A percentile compares a stretch with the other conserved stretches of the same genome.
Evolutionary conservation across 2,888 invertebrate species (phyloP).

Genomic region (Prosapia bicincta): DNA sequence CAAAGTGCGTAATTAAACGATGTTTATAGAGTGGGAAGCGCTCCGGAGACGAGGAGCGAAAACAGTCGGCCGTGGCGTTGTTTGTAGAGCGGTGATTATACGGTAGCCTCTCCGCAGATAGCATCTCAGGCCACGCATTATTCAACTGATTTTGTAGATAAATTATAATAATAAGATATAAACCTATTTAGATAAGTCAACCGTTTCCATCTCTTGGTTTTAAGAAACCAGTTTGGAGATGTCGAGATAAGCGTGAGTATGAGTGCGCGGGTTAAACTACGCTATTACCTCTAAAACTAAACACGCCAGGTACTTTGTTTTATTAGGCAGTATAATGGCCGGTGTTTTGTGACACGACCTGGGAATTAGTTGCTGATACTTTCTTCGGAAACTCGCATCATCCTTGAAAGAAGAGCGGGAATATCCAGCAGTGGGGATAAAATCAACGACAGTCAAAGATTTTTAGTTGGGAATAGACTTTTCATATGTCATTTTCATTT

Average conservation of each 20-base stretch:
- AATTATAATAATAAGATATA: constrained; percentile 2
- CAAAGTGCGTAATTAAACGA: neutral
- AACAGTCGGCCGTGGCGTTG: neutral
- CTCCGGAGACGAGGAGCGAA: neutral
- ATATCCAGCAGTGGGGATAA: too few relatives aligned
- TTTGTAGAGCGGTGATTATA: neutral
- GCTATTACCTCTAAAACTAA: neutral
- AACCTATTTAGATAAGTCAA: neutral
- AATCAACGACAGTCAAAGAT: too few relatives aligned
- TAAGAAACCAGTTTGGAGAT: neutral
- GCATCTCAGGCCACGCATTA: neutral
- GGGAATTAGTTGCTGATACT: neutral
- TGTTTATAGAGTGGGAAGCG: neutral
- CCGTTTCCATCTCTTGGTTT: neutral
- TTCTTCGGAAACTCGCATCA: too few relatives aligned
- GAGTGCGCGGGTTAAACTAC: neutral
- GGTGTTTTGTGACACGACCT: neutral
- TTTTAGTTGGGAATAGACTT: too few relatives aligned
- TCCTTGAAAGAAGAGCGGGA: too few relatives aligned
- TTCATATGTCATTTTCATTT: too few relatives aligned
- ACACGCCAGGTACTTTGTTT: neutral
- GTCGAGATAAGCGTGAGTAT: neutral
- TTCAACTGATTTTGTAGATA: neutral
- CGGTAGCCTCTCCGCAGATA: neutral
- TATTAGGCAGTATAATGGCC: neutral